Base-by-base conservation (phyloP, 2,797 vertebrate species). In the Agapornis canus region DNA sequence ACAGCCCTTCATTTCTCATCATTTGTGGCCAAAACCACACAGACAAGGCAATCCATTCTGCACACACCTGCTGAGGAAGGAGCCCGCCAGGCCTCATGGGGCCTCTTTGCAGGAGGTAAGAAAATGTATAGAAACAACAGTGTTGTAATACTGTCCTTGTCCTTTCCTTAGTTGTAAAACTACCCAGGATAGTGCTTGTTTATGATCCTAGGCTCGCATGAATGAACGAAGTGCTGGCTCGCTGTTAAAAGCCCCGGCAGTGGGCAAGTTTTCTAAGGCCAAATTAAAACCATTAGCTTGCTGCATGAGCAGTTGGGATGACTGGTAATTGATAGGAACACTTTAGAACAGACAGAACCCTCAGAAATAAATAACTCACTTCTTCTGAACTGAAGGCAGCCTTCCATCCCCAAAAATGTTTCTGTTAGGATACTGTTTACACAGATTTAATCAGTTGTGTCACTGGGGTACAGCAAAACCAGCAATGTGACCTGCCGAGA, bases 381-480 rank as follows among this genome's bases (percentile, higher is more conserved):
- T 94, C 95, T 94, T 95, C 57, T 75, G 72, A 97, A 96, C 90
- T 93, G 79, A 78, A 86, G 49, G 64, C 85, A 91, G 85, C 94
- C 94, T 90, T 95, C 93, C 82, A 69, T 69, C 35, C 35, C 86
- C 43, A 2, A 54, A 95, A 96, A 94, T 18, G 13, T 97, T 98
- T 96, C 95, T 96, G 90, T 94, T 95, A 94, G 95, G 82, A 56
- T 85, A 83, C 90, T 97, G 97, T 98, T 98, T 97, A 97, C 94
- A 95, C 90, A 96, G 95, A 96, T 97, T 97, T 97, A 98, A 98
- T 97, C 97, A 97, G 82, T 80, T 72, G 59, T 97, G 97, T 97
- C 97, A 96, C 97, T 93, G 88, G 96, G 97, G 97, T 95, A 95
- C 97, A 97, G 97, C 96, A 97, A 97, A 98, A 97, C 37, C 86